These are phyloP conservation scores for Eulacestoma nigropectus DNA, from an alignment of 2,113 vertebrate genomes.

Conservation along the genomic window DNA sequence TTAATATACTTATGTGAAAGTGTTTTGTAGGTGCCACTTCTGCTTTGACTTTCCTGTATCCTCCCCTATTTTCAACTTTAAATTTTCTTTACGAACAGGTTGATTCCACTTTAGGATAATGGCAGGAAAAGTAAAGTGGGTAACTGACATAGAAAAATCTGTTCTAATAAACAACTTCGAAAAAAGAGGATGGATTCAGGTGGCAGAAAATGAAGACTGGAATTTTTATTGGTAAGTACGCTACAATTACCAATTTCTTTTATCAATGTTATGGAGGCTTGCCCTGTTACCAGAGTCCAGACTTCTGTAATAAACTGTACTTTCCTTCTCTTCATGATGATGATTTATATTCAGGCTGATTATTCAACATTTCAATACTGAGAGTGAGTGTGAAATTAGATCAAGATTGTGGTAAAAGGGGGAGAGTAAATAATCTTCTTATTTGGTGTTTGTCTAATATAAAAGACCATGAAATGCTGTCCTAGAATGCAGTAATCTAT, in stretches of 20 bases:
- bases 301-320: neutral
- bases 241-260: neutral
- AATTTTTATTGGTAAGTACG: slow-evolving; percentile 92
- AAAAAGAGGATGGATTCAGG: slow-evolving; percentile 93
- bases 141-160: slow-evolving; percentile 97
- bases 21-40: neutral
- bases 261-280: neutral
- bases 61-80: neutral
- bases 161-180: slow-evolving; percentile 99
- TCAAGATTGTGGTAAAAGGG: neutral
- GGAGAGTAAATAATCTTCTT: neutral
- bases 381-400: neutral
- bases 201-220: slow-evolving; percentile 93
- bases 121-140: slow-evolving; percentile 97
- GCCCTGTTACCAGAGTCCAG: neutral
- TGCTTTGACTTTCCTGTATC: neutral
- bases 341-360: neutral
- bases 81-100: neutral
- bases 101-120: slow-evolving; percentile 68
- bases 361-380: neutral
- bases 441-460: neutral
- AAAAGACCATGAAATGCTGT: neutral
- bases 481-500: slow-evolving; percentile 1
- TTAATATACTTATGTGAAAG: neutral
- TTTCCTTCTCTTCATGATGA: neutral